These are phyloP conservation scores for Galerucella calmariensis DNA, from an alignment of 2,888 invertebrate genomes.

Conservation along the genomic window DNA sequence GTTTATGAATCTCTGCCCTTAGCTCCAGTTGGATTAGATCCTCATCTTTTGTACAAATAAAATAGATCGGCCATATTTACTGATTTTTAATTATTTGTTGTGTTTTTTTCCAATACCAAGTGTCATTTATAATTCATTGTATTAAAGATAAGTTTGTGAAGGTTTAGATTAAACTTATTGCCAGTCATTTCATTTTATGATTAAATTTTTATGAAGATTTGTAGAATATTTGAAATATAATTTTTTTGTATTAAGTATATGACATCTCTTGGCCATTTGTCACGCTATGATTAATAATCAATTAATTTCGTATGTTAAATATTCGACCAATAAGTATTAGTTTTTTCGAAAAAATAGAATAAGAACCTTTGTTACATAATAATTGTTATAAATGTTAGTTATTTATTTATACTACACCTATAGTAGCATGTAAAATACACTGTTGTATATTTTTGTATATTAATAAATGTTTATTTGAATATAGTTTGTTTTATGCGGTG, in stretches of 20 bases:
- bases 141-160: neutral
- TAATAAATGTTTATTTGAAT: neutral
- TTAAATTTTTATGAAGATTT: neutral
- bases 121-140: neutral
- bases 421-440: neutral
- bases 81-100: neutral
- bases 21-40: neutral
- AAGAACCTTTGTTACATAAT: neutral
- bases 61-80: conserved; percentile 55
- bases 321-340: too few species aligned
- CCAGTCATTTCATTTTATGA: neutral
- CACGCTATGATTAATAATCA: too few species aligned
- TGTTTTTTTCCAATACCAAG: neutral
- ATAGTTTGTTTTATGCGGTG: neutral
- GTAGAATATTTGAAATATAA: too few species aligned
- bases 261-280: too few species aligned
- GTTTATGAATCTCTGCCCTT: conserved; percentile 1
- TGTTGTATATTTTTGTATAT: conserved; percentile 8
- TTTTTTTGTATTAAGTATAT: too few species aligned
- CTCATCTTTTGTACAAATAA: conserved; percentile 26
- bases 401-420: conserved; percentile 2
- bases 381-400: neutral
- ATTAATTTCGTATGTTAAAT: too few species aligned
- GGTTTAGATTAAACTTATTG: neutral
- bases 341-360: neutral